phyloP scores from a whole-genome alignment of 2,888 invertebrate genomes.

The Colletes collaris region DNA sequence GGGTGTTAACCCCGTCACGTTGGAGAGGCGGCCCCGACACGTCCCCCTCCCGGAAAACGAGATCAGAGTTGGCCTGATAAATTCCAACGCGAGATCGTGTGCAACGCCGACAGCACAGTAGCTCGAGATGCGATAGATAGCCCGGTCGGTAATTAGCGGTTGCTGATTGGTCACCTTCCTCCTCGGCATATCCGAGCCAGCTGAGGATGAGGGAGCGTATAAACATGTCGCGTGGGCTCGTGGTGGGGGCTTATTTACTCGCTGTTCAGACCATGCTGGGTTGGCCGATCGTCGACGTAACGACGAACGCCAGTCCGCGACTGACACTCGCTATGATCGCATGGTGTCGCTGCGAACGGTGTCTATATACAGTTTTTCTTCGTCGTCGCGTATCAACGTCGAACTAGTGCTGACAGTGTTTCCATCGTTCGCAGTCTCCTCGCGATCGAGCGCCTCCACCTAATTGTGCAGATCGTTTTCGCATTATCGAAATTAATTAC shows the following conservation, averaged over 20 bases:
- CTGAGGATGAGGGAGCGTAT: slow-evolving; percentile 38
- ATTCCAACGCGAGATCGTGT: neutral
- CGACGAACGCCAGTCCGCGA: slow-evolving; percentile 59
- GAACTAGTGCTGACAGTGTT: neutral
- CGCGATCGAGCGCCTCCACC: too few species aligned
- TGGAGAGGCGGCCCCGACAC: neutral
- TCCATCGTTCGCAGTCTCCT: too few species aligned
- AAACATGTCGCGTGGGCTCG: slow-evolving; percentile 43
- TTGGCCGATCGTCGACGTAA: slow-evolving; percentile 53
- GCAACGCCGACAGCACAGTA: slow-evolving; percentile 11
- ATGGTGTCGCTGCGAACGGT: slow-evolving; percentile 13
- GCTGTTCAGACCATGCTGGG: slow-evolving; percentile 61
- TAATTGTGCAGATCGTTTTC: too few species aligned
- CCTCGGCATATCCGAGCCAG: slow-evolving; percentile 44
- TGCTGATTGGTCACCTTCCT: slow-evolving; percentile 69
- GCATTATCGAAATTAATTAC: too few species aligned
- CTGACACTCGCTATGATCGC: slow-evolving; percentile 53
- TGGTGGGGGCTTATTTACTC: slow-evolving; percentile 72
- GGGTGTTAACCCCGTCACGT: neutral
- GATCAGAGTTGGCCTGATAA: neutral
- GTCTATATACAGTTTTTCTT: neutral
- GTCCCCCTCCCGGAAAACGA: neutral
- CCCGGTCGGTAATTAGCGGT: slow-evolving; percentile 60
- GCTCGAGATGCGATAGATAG: slow-evolving; percentile 46
- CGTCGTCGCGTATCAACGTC: neutral